phyloP scores from a whole-genome alignment of 2,888 invertebrate species.

The Buathra laborator region DNA sequence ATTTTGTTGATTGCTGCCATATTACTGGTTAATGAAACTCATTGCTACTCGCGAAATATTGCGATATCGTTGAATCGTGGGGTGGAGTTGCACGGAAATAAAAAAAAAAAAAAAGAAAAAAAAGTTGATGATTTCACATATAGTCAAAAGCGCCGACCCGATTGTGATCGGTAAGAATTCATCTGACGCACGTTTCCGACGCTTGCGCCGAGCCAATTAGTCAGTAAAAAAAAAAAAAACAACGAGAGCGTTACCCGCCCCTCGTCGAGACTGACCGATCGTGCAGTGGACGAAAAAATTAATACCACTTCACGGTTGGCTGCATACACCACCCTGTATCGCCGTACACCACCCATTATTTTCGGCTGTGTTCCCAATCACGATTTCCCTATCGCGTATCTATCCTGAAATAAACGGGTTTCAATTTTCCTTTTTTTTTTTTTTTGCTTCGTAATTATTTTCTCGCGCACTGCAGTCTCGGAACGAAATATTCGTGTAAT shows the following conservation, averaged over 20 bases:
- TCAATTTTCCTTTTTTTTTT: constrained; percentile 25
- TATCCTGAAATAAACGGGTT: constrained; percentile 18
- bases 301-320: constrained; percentile 70
- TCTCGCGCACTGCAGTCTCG: constrained; percentile 30
- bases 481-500: constrained; percentile 20
- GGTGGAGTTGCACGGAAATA: no score
- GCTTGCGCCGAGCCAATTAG: constrained; percentile 70
- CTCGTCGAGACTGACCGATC: constrained; percentile 67
- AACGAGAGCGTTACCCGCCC: constrained; percentile 63
- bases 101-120: no score
- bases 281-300: constrained; percentile 64
- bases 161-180: constrained; percentile 61
- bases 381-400: constrained; percentile 31
- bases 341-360: constrained; percentile 62
- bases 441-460: constrained; percentile 38
- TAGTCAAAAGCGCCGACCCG: constrained; percentile 59
- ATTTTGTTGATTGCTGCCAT: constrained; percentile 1
- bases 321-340: constrained; percentile 60
- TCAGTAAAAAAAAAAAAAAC: constrained; percentile 62
- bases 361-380: constrained; percentile 64
- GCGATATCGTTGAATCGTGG: not conserved
- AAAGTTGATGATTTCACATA: constrained; percentile 39
- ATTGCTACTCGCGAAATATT: not conserved
- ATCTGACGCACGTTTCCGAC: constrained; percentile 46
- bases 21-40: not conserved